Percentiles rank a stretch among this genome's conserved stretches.
phyloP scores from a whole-genome alignment of 2,113 vertebrate species.

The Rhinolophus ferrumequinum region DNA sequence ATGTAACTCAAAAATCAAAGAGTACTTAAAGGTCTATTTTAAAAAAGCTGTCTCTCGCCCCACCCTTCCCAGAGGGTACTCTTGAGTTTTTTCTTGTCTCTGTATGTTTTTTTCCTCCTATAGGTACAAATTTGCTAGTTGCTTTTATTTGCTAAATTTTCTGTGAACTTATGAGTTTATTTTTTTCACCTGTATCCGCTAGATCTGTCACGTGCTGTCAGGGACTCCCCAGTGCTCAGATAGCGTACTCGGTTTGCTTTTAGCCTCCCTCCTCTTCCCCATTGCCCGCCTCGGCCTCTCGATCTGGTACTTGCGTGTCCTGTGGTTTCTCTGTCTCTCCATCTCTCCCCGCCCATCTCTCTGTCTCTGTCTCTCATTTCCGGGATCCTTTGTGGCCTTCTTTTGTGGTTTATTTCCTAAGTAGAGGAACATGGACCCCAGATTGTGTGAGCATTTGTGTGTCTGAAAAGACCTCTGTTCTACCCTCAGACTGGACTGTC shows the following conservation, averaged over 20 bases:
- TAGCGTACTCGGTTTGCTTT: too few relatives aligned
- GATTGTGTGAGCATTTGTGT: neutral
- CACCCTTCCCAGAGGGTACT: neutral
- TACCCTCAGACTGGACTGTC: neutral
- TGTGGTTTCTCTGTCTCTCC: too few relatives aligned
- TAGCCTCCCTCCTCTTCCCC: too few relatives aligned
- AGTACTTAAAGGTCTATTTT: too few relatives aligned
- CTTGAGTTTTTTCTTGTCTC: neutral
- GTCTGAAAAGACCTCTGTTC: neutral
- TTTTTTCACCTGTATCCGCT: neutral
- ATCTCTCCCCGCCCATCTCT: neutral
- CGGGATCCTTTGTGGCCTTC: neutral
- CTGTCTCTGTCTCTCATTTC: neutral
- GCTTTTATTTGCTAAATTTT: neutral
- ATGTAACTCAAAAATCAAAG: neutral
- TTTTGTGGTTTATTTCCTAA: neutral
- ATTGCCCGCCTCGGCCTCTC: neutral
- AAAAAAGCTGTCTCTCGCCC: too few relatives aligned
- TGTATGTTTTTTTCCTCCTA: accelerated
- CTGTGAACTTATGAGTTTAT: neutral
- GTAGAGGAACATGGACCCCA: neutral
- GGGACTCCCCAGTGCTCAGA: neutral
- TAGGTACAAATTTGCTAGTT: neutral
- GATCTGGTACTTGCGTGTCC: neutral
- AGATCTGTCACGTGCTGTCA: neutral